Evolutionary conservation across 1,140 invertebrate genomes (phyloP), one percentile per base, ranked within the genome.

Genomic region (Elymnias hypermnestra): DNA sequence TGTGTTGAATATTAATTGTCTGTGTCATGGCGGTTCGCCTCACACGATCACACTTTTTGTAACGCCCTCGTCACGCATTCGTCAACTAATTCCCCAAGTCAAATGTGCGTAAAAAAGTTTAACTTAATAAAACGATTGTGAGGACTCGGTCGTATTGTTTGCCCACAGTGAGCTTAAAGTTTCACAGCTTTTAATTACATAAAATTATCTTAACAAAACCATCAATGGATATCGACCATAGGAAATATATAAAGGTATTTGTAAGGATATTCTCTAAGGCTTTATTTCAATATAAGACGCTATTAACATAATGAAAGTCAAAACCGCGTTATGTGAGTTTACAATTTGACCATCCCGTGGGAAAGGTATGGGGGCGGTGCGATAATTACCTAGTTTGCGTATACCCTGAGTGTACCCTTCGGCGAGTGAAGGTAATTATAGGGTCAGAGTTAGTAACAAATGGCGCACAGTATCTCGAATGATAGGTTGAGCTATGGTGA

Each of bases 341-440:
- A n/a, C n/a, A n/a, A 69, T 69, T 71, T 59, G 57, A 63, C 49
- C 64, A 64, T 68, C 66, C 65, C 77, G 73, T 82, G 77, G 77
- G 77, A 82, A 82, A 63, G 53, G 53, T 57, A 67, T 59, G 62
- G 57, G 47, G 72, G 72, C 65, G 60, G 68, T 48, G 60, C 63
- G 77, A 74, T 83, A 83, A 79, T 77, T 77, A 61, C 57, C 63
- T 64, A 61, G 74, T 73, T 76, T 67, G 69, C 63, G 68, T 72
- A 72, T 64, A 66, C 55, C 64, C 59, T 61, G 53, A 63, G 51
- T 57, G 47, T 62, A 65, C 66, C 68, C 62, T 68, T 48, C 48
- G 61, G 69, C 65, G 57, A 68, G 68, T 65, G 63, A 13, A 15
- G 60, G 41, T 72, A 75, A 82, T 78, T 77, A 72, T 42, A 65